Base-by-base conservation (phyloP, 2,888 invertebrate genomes). In the Parapristionchus giblindavisi region DNA sequence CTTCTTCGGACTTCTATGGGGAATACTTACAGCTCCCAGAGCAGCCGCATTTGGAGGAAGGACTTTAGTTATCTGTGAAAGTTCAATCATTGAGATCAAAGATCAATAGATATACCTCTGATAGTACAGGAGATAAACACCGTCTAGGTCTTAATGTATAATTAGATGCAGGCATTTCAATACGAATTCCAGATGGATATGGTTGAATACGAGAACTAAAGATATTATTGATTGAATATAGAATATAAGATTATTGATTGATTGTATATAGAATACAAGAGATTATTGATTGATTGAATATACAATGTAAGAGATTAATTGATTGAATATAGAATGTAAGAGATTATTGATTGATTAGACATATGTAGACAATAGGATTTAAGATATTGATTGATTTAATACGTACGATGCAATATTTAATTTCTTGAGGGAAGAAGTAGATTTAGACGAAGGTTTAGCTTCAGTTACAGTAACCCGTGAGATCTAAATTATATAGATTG, bases 161-260 rank as follows among this genome's bases (percentile, higher is more conserved):
- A 8, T 52, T 77, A 4, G 58, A 43, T 2, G 73, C 38, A 34
- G 80, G 77, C 72, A 83, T 61, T 58, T 83, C 82, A 2, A 83
- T 78, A n/a, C 81, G 74, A 27, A 80, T 78, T 11, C 70, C 70
- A 3, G 81, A 77, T 2, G 83, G 83, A 68, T 82, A 82, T 6
- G 83, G 82, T 29, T 81, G 77, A 8, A 78, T 77, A 40, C 81
- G 75, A n/a, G 60, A 77, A 24, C 74, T 77, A 60, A 34, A 66
- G 36, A 32, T 24, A 34, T 17, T 2, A 52, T 68, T n/a, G 52
- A 11, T 34, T 14, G 11, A 43, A 6, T n/a, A 14, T 54, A 54
- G 56, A n/a, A n/a, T n/a, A n/a, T n/a, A n/a, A n/a, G n/a, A n/a
- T n/a, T n/a, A n/a, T n/a, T n/a, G n/a, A n/a, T n/a, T n/a, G n/a